phyloP scores from a whole-genome alignment of 2,888 invertebrate genomes.

The Dione vanillae region DNA sequence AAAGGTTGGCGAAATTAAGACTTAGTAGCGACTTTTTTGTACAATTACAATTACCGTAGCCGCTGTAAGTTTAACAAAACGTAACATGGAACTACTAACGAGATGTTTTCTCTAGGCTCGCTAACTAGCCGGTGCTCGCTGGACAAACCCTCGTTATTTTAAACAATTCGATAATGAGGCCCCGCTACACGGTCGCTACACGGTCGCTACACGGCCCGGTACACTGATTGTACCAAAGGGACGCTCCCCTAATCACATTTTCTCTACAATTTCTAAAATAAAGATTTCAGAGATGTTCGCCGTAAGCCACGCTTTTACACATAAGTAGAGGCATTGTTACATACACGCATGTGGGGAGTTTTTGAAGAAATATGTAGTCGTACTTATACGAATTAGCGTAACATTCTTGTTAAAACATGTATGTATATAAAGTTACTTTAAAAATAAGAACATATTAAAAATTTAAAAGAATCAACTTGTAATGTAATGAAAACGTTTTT shows the following conservation, averaged over 20 bases:
- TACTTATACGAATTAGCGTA: no score
- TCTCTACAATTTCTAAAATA: slow-evolving; percentile 60
- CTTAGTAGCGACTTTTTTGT: neutral
- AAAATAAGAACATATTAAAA: no score
- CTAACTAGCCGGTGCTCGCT: slow-evolving; percentile 51
- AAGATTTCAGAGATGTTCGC: slow-evolving; percentile 66
- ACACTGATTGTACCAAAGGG: slow-evolving; percentile 72
- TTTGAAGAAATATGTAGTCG: no score
- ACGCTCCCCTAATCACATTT: slow-evolving; percentile 71
- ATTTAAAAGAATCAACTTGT: no score
- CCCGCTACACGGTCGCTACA: slow-evolving; percentile 48
- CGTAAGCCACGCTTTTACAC: slow-evolving; percentile 54
- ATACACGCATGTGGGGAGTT: no score
- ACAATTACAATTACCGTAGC: slow-evolving; percentile 12
- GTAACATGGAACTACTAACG: slow-evolving; percentile 4
- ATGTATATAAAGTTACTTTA: no score
- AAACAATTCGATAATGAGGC: slow-evolving; percentile 80
- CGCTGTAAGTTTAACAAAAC: slow-evolving; percentile 13
- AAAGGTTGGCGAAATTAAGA: neutral
- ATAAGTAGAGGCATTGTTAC: no score
- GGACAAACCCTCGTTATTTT: slow-evolving; percentile 76
- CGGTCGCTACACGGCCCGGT: slow-evolving; percentile 43
- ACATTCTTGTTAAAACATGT: no score
- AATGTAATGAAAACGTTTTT: no score
- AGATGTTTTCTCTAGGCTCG: slow-evolving; percentile 25